Conservation (phyloP, 2,113 vertebrate genomes). For the Baryphthengus martii region DNA sequence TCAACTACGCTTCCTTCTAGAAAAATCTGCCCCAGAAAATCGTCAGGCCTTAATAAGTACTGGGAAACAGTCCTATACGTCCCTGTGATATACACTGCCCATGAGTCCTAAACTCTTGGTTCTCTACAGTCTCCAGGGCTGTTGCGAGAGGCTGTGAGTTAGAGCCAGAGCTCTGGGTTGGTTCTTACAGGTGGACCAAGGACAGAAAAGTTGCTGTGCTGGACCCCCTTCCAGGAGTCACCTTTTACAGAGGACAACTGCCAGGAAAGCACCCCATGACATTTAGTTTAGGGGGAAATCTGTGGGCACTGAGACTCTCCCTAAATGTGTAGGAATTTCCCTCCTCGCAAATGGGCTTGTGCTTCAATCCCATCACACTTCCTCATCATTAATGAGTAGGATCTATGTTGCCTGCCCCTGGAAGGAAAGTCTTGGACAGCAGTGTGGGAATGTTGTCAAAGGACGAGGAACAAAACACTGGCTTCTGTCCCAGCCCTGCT, state of each 20-base stretch:
- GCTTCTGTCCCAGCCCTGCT: not conserved
- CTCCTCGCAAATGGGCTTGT: not conserved
- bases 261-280: not conserved
- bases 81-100: not conserved
- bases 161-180: not conserved
- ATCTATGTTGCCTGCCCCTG: fast-evolving
- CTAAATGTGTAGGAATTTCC: not conserved
- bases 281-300: not conserved
- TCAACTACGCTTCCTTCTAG: not conserved
- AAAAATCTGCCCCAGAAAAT: not conserved
- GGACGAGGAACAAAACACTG: not conserved
- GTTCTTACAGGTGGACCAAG: not conserved
- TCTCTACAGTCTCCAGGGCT: not conserved
- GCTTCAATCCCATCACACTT: not conserved
- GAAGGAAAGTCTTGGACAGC: not conserved
- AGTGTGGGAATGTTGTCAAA: not conserved
- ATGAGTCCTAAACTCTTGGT: not conserved
- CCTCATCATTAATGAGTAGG: not conserved
- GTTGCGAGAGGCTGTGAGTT: not conserved
- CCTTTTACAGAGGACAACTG: not conserved
- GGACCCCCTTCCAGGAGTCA: not conserved
- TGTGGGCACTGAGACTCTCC: not conserved
- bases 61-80: not conserved
- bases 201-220: not conserved
- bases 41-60: not conserved